These are phyloP conservation scores for Andrena trimmerana DNA, from an alignment of 2,888 invertebrate species.

Conservation along the genomic window DNA sequence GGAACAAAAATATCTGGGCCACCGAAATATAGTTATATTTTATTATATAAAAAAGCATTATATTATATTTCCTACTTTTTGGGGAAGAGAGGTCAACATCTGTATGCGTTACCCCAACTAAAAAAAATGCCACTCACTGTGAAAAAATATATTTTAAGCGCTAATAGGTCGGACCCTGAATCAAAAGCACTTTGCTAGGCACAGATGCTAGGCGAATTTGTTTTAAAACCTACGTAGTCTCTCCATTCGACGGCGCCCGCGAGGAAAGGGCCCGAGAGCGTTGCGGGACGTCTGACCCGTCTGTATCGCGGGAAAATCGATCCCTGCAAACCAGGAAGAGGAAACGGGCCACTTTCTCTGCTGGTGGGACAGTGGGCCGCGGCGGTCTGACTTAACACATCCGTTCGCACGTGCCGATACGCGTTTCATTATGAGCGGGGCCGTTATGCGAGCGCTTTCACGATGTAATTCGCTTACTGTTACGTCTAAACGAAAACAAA, in stretches of 20 bases:
- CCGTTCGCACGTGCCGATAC: constrained; percentile 62
- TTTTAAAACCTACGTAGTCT: no score
- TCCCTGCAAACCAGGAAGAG: constrained; percentile 71
- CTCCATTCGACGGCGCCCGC: neutral
- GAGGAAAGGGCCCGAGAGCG: neutral
- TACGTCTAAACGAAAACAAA: constrained; percentile 44
- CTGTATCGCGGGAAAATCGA: constrained; percentile 28
- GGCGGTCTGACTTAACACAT: constrained; percentile 73
- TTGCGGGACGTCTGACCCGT: neutral
- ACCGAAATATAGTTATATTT: no score
- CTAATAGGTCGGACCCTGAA: no score
- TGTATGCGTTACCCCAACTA: no score
- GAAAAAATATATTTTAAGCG: no score
- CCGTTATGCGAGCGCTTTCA: constrained; percentile 72
- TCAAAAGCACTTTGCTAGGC: no score
- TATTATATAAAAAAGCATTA: no score
- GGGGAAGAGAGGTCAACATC: no score
- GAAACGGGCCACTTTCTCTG: constrained; percentile 76
- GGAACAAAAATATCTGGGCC: no score
- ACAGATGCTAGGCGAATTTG: no score
- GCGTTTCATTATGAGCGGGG: constrained; percentile 50
- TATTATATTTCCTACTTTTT: no score
- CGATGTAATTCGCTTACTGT: constrained; percentile 58
- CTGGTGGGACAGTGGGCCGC: constrained; percentile 59
- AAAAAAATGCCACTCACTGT: no score